Evolutionary conservation across 1,140 invertebrate species (phyloP).

Genomic region (Drosophila guanche): DNA sequence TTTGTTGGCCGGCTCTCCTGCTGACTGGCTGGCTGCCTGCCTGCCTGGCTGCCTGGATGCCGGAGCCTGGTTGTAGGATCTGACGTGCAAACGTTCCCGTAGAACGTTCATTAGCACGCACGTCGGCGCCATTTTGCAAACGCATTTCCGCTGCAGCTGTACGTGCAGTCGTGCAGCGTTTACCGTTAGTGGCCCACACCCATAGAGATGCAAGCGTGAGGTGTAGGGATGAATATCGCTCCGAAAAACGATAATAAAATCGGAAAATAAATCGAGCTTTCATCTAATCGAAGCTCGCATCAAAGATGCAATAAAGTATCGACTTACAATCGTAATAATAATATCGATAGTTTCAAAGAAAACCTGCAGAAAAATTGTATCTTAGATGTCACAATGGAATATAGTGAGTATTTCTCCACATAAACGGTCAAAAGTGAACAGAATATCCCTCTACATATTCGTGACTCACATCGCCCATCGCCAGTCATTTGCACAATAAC

Average conservation of each 20-base stretch:
- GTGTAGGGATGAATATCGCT: no score
- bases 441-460: no score
- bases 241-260: neutral
- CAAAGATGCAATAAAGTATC: neutral
- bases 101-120: slow-evolving; percentile 76
- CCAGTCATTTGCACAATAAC: neutral
- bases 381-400: no score
- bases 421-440: no score
- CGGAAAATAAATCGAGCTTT: neutral
- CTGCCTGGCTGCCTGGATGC: neutral
- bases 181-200: neutral
- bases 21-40: slow-evolving; percentile 16
- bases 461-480: slow-evolving; percentile 3
- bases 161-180: slow-evolving; percentile 57
- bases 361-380: no score
- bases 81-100: slow-evolving; percentile 30
- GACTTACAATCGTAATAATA: no score
- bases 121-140: slow-evolving; percentile 79
- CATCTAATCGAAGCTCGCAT: neutral
- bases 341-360: no score
- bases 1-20: slow-evolving; percentile 35
- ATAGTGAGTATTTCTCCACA: no score
- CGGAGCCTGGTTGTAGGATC: slow-evolving; percentile 23
- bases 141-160: slow-evolving; percentile 73
- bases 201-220: slow-evolving; percentile 15